phyloP scores from a whole-genome alignment of 2,797 vertebrate species.

The Gallinago solitaria region DNA sequence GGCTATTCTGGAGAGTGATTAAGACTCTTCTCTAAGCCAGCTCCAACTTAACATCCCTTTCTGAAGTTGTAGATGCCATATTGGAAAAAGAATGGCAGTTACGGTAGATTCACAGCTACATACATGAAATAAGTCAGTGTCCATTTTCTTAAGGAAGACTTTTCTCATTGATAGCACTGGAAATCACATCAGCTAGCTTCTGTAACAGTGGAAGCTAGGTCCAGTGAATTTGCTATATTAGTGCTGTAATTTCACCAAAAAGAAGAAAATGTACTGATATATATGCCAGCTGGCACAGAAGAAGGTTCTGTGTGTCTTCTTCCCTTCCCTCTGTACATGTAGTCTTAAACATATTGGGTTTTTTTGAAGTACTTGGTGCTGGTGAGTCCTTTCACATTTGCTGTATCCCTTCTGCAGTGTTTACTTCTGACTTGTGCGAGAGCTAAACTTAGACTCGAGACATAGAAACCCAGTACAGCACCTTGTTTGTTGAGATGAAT shows the following conservation, averaged over 20 bases:
- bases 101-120: background rate
- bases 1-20: background rate
- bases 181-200: background rate
- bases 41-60: background rate
- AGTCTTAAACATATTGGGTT: background rate
- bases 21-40: background rate
- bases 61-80: background rate
- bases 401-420: background rate
- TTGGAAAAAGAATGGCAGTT: background rate
- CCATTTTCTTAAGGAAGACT: background rate
- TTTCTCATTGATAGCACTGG: background rate
- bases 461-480: conserved; percentile 28
- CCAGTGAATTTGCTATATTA: background rate
- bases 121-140: background rate
- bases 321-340: background rate
- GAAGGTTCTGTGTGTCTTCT: background rate
- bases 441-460: conserved; percentile 42
- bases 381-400: background rate
- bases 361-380: background rate
- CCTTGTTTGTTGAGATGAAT: conserved; percentile 44
- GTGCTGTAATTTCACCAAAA: background rate
- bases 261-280: background rate
- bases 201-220: background rate
- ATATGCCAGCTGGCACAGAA: background rate
- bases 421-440: conserved; percentile 22